Evolutionary conservation across 2,113 vertebrate species (phyloP).

Genomic region (Triplophysa tibetana): DNA sequence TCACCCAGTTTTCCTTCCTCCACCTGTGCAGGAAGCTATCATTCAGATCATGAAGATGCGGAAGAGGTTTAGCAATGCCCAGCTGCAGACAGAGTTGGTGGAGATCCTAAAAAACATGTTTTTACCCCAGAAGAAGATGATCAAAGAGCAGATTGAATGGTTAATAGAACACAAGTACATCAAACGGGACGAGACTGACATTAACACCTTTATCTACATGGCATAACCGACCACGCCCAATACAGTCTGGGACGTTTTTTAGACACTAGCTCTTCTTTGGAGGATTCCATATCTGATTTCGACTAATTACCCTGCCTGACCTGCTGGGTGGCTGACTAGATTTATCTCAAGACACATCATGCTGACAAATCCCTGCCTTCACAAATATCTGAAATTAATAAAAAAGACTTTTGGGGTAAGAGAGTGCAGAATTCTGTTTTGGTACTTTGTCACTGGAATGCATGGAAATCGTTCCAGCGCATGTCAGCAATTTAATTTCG

Average conservation of each 20-base stretch:
- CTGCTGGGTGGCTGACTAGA: slow-evolving; percentile 55
- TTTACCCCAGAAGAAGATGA: slow-evolving; percentile 99
- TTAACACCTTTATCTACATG: slow-evolving; percentile 99
- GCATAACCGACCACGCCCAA: slow-evolving; percentile 69
- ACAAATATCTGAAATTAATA: slow-evolving; percentile 16
- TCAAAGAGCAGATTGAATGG: slow-evolving; percentile 98
- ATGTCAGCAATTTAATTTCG: background rate
- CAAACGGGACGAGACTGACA: slow-evolving; percentile 91
- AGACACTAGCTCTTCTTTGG: slow-evolving; percentile 54
- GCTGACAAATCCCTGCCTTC: slow-evolving; percentile 15
- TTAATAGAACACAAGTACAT: slow-evolving; percentile 98
- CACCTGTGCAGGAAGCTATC: slow-evolving; percentile 84
- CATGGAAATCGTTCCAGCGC: background rate
- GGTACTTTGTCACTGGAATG: background rate
- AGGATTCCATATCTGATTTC: slow-evolving; percentile 12
- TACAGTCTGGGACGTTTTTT: slow-evolving; percentile 17
- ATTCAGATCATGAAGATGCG: slow-evolving; percentile 99
- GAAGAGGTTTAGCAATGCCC: slow-evolving; percentile 96
- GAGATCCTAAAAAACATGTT: slow-evolving; percentile 99
- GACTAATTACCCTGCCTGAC: slow-evolving; percentile 61
- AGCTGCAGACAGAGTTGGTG: slow-evolving; percentile 97
- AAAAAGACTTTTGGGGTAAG: background rate
- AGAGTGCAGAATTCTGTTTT: background rate
- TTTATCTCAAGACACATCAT: slow-evolving; percentile 14
- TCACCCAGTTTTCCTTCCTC: background rate